phyloP scores from a whole-genome alignment of 2,888 invertebrate genomes.

The Marronus borbonicus region DNA sequence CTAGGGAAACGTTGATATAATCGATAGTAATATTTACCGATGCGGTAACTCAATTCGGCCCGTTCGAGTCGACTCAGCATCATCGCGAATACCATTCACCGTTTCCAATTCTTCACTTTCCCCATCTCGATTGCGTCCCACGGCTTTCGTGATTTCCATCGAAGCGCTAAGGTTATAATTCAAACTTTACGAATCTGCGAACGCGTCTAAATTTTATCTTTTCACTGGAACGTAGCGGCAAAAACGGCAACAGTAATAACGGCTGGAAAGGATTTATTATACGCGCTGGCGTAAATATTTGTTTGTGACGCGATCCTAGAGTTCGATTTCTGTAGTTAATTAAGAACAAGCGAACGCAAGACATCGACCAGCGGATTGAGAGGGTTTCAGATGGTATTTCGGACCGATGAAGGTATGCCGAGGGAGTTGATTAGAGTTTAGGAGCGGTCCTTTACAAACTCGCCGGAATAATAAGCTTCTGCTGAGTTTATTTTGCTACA shows the following conservation, averaged over 20 bases:
- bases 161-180: constrained; percentile 12
- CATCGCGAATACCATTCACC: not conserved
- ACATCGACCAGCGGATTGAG: not conserved
- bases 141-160: not conserved
- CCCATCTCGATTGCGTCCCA: not conserved
- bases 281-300: constrained; percentile 22
- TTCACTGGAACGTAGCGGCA: constrained; percentile 3
- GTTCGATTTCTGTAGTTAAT: constrained; percentile 21
- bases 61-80: constrained; percentile 27
- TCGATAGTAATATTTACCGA: constrained; percentile 32
- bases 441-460: constrained; percentile 4
- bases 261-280: constrained; percentile 30
- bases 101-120: not conserved
- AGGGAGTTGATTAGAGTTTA: not conserved
- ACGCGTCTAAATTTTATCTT: constrained; percentile 38
- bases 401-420: not conserved
- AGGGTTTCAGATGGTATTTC: constrained; percentile 2
- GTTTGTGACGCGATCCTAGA: constrained; percentile 8
- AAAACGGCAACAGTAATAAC: not conserved
- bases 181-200: constrained; percentile 34
- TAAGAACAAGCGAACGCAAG: not conserved
- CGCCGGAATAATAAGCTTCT: not conserved
- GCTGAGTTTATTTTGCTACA: not conserved
- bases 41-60: not conserved
- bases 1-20: constrained; percentile 30